Conservation (phyloP, 2,113 vertebrate genomes). For the Protobothrops flavoviridis region DNA sequence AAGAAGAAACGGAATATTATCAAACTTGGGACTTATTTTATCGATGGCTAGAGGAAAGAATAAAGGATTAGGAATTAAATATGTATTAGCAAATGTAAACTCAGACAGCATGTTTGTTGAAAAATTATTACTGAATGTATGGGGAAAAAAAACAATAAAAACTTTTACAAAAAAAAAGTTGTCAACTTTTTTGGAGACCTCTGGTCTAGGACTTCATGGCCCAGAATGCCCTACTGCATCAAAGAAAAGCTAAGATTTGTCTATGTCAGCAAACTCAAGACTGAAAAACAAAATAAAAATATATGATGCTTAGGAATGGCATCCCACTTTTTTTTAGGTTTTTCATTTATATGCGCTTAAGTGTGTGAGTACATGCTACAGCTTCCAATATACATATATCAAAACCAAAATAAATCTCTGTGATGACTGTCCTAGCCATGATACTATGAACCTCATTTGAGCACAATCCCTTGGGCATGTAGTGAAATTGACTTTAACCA, state of each 20-base stretch:
- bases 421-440: not conserved
- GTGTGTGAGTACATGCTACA: not conserved
- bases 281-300: not conserved
- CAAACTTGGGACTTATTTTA: too few species aligned
- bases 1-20: too few species aligned
- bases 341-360: not conserved
- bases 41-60: too few species aligned
- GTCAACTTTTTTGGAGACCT: too few species aligned
- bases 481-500: not conserved
- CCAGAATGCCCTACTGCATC: not conserved
- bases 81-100: too few species aligned
- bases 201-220: not conserved
- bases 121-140: too few species aligned
- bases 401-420: not conserved
- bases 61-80: too few species aligned
- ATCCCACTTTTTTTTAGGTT: not conserved
- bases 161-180: too few species aligned
- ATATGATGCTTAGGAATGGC: not conserved
- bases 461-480: not conserved
- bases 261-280: not conserved
- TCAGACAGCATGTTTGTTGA: too few species aligned
- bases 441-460: not conserved
- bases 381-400: not conserved
- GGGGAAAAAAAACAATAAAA: too few species aligned
- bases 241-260: not conserved